Evolutionary conservation across 1,140 invertebrate species (phyloP).

Genomic region (Drosophila azteca): DNA sequence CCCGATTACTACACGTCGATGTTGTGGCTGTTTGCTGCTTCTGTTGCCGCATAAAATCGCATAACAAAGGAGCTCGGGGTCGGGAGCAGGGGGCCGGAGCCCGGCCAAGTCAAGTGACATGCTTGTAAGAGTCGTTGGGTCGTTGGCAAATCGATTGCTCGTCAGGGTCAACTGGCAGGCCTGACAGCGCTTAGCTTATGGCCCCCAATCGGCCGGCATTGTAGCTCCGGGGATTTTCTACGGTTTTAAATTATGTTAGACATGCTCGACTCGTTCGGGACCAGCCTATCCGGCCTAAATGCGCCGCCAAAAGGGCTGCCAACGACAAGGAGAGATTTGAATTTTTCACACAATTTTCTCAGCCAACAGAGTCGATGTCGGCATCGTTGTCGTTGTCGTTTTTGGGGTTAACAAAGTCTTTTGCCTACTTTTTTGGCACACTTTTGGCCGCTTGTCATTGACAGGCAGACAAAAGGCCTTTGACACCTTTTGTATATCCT

Average conservation of each 20-base stretch:
- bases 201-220: slow-evolving; percentile 48
- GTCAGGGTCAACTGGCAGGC: slow-evolving; percentile 71
- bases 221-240: slow-evolving; percentile 44
- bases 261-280: slow-evolving; percentile 31
- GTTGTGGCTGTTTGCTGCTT: slow-evolving; percentile 19
- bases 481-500: slow-evolving; percentile 65
- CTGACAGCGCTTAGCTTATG: slow-evolving; percentile 68
- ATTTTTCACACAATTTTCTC: slow-evolving; percentile 76
- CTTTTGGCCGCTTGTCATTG: slow-evolving; percentile 71
- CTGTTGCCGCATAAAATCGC: slow-evolving; percentile 46
- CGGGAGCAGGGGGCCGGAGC: neutral
- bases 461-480: slow-evolving; percentile 65
- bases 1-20: slow-evolving; percentile 54
- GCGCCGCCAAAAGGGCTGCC: slow-evolving; percentile 58
- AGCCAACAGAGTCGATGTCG: slow-evolving; percentile 24
- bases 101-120: slow-evolving; percentile 63
- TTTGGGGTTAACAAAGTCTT: slow-evolving; percentile 70
- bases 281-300: slow-evolving; percentile 47
- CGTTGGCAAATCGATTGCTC: slow-evolving; percentile 65
- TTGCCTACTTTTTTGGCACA: slow-evolving; percentile 66
- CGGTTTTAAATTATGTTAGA: slow-evolving; percentile 78
- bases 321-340: slow-evolving; percentile 61
- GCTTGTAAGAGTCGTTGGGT: slow-evolving; percentile 62
- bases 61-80: slow-evolving; percentile 19
- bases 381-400: slow-evolving; percentile 29